These are phyloP conservation scores for Antechinus flavipes DNA, from an alignment of 2,113 vertebrate species.

Conservation along the genomic window DNA sequence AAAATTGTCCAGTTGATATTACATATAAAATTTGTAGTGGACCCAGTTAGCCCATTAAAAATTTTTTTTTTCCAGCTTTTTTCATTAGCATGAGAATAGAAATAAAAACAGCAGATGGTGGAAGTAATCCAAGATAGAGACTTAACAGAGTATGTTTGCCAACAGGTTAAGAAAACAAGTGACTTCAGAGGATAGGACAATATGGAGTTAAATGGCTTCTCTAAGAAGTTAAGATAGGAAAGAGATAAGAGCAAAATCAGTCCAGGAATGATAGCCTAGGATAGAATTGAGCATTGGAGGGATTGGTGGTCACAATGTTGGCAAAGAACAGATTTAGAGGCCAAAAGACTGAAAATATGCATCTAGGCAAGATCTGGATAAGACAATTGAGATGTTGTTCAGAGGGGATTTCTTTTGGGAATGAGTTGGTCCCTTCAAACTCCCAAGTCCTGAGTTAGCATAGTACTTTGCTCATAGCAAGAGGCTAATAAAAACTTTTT, in stretches of 20 bases:
- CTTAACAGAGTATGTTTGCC: background rate
- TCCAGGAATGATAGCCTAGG: background rate
- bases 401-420: background rate
- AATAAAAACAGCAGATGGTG: background rate
- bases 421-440: background rate
- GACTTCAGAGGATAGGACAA: background rate
- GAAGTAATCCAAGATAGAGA: background rate
- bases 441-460: background rate
- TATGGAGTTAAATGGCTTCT: background rate
- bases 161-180: background rate
- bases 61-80: background rate
- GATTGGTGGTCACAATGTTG: background rate
- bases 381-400: background rate
- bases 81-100: background rate
- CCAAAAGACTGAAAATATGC: background rate
- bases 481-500: background rate
- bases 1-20: background rate
- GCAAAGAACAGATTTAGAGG: background rate
- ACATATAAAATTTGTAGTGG: background rate
- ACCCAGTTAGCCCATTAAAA: background rate
- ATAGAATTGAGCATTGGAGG: background rate
- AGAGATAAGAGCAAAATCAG: background rate
- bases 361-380: background rate
- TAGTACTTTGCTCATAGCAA: background rate
- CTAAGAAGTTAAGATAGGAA: background rate